These are phyloP conservation scores for Piezodorus guildinii DNA, from an alignment of 1,140 invertebrate genomes.

Conservation along the genomic window DNA sequence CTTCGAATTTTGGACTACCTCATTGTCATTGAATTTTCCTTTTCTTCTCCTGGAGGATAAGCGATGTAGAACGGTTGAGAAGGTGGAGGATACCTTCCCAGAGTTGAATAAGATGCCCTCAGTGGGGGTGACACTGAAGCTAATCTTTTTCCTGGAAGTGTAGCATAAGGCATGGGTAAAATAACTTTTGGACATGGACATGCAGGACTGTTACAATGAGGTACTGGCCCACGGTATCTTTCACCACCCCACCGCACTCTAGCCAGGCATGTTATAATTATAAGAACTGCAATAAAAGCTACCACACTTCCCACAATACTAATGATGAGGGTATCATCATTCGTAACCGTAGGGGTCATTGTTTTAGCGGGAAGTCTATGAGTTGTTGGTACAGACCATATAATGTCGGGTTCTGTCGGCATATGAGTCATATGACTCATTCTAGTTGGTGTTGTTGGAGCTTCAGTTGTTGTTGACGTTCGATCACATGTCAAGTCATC, in stretches of 20 bases:
- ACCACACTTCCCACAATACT: slow-evolving; percentile 84
- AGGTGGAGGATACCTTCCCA: slow-evolving; percentile 29
- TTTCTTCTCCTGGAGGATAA: slow-evolving; percentile 26
- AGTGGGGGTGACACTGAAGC: slow-evolving; percentile 29
- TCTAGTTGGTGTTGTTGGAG: slow-evolving; percentile 33
- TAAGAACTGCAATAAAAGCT: slow-evolving; percentile 75
- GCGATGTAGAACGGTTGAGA: slow-evolving; percentile 28
- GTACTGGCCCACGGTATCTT: slow-evolving; percentile 47
- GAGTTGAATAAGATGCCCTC: slow-evolving; percentile 29
- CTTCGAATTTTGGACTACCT: not conserved
- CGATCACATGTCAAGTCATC: slow-evolving; percentile 64
- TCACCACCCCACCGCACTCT: slow-evolving; percentile 47
- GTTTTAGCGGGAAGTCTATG: slow-evolving; percentile 39
- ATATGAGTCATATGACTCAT: slow-evolving; percentile 32
- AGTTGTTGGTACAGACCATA: slow-evolving; percentile 61
- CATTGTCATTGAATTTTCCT: slow-evolving; percentile 21
- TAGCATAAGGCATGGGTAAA: slow-evolving; percentile 26
- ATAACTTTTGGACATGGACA: slow-evolving; percentile 29
- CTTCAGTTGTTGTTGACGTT: slow-evolving; percentile 39
- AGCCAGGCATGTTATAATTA: slow-evolving; percentile 79
- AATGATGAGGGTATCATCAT: slow-evolving; percentile 83
- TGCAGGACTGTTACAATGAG: slow-evolving; percentile 29
- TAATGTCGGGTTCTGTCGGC: slow-evolving; percentile 68
- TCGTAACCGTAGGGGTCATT: slow-evolving; percentile 39
- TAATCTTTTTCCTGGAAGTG: slow-evolving; percentile 30